Conservation (phyloP, 2,113 vertebrate genomes). For the Oryctolagus cuniculus region DNA sequence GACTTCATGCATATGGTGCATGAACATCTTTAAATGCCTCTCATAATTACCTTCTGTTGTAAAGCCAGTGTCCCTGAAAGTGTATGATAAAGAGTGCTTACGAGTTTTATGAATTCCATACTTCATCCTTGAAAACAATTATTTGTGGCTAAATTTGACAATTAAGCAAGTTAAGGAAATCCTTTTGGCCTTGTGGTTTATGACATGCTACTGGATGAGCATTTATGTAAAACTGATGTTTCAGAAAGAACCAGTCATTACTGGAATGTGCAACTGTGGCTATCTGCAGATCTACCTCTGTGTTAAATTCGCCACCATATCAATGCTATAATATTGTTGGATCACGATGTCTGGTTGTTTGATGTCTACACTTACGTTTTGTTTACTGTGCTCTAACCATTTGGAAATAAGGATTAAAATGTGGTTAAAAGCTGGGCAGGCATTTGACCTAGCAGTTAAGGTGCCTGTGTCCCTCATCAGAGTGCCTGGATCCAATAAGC, state of each 20-base stretch:
- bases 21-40: constrained; percentile 43
- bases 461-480: too few relatives aligned
- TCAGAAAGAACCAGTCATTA: constrained; percentile 12
- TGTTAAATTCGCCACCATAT: not conserved
- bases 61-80: not conserved
- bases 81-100: constrained; percentile 22
- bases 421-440: not conserved
- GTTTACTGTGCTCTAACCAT: constrained; percentile 40
- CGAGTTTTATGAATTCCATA: not conserved
- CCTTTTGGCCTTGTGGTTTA: constrained; percentile 42
- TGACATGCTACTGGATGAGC: not conserved
- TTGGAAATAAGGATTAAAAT: constrained; percentile 56
- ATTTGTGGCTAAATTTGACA: constrained; percentile 57
- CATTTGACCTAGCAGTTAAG: too few relatives aligned
- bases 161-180: not conserved
- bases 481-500: too few relatives aligned
- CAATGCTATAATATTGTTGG: constrained; percentile 62
- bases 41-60: not conserved
- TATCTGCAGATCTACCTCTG: constrained; percentile 78
- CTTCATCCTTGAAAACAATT: constrained; percentile 51
- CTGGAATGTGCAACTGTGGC: not conserved
- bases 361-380: constrained; percentile 19
- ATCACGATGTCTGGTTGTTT: constrained; percentile 44
- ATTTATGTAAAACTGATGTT: constrained; percentile 32
- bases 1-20: not conserved